Percentiles rank a stretch among this genome's conserved stretches.
phyloP scores from a whole-genome alignment of 2,113 vertebrate species.

The Todiramphus chloris region DNA sequence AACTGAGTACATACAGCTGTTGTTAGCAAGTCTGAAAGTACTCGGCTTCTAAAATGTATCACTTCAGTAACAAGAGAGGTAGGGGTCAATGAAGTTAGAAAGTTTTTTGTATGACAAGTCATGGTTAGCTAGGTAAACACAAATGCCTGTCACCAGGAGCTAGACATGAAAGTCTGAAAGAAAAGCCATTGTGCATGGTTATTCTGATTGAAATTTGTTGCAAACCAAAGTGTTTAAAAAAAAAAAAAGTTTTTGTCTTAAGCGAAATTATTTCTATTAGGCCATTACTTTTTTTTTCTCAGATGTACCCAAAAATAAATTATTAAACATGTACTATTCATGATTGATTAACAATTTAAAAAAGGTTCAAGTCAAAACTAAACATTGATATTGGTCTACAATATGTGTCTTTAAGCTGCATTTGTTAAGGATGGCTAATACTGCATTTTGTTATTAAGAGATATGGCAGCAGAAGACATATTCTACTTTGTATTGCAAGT shows the following conservation, averaged over 20 bases:
- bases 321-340: neutral
- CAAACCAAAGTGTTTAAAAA: neutral
- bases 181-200: neutral
- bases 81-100: neutral
- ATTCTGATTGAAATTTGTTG: neutral
- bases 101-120: neutral
- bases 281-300: neutral
- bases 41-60: neutral
- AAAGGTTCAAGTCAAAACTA: neutral
- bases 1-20: neutral
- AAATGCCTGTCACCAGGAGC: neutral
- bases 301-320: too few relatives aligned
- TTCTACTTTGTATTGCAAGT: neutral
- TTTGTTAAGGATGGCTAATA: neutral
- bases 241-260: neutral
- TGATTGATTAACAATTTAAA: neutral
- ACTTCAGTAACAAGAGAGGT: neutral
- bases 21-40: neutral
- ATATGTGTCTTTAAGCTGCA: neutral
- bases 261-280: neutral
- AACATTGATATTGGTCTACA: neutral
- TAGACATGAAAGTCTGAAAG: neutral
- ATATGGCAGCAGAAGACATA: neutral
- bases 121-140: neutral
- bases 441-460: neutral